Conservation (phyloP, 2,113 vertebrate genomes). For the Mugil cephalus region DNA sequence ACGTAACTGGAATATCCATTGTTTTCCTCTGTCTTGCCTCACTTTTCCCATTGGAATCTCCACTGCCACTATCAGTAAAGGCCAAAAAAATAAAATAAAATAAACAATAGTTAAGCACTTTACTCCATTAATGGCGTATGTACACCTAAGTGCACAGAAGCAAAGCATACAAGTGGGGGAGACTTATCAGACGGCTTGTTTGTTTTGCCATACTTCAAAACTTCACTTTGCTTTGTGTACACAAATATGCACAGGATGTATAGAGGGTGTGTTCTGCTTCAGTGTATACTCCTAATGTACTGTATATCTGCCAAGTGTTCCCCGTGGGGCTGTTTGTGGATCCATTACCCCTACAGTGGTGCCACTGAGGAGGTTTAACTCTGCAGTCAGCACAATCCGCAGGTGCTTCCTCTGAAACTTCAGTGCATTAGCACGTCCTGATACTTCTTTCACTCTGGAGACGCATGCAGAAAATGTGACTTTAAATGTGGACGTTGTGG, state of each 20-base stretch:
- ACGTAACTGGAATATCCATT: background rate
- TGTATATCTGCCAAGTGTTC: conserved; percentile 66
- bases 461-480: conserved; percentile 8
- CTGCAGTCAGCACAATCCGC: conserved; percentile 71
- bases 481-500: conserved; percentile 35
- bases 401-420: conserved; percentile 64
- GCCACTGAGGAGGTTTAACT: conserved; percentile 57
- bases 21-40: too few species aligned
- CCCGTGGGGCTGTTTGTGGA: conserved; percentile 73
- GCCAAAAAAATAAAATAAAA: too few species aligned
- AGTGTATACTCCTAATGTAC: conserved; percentile 62
- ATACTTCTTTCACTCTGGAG: conserved; percentile 32
- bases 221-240: conserved; percentile 46
- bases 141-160: conserved; percentile 30
- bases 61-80: background rate
- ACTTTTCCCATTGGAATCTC: too few species aligned
- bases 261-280: conserved; percentile 42
- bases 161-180: background rate
- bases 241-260: conserved; percentile 65
- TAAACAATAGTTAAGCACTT: conserved; percentile 1
- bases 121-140: background rate
- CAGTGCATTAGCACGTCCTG: conserved; percentile 55
- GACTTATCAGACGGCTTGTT: conserved; percentile 26
- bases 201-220: conserved; percentile 35
- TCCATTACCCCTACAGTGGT: conserved; percentile 76